Base-by-base conservation (phyloP, 2,797 vertebrate species). In the Microhierax caerulescens region DNA sequence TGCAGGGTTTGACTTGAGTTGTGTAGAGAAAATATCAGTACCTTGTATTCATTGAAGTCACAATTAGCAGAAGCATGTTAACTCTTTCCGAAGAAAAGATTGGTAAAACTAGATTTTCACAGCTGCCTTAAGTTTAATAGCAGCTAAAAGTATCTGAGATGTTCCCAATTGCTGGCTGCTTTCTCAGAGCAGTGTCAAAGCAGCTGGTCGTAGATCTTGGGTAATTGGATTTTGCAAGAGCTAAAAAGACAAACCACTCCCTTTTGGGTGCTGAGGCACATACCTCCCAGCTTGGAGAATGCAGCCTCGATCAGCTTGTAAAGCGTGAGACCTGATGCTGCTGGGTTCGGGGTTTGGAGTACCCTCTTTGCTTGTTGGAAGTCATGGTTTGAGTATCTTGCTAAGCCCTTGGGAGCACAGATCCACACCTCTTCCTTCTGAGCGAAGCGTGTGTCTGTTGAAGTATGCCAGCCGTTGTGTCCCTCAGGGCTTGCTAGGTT, bases 171-270 rank as follows among this genome's bases (percentile, higher is more conserved):
- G 79, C 68, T 43, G 63, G 45, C 39, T 53, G 51, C 69, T 81
- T 88, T 81, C 64, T 84, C 45, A 63, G 57, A 72, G 80, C 34
- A 7, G 21, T 6, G 7, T 53, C 6, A 21, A 67, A 56, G 61
- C 69, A 92, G 65, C 63, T 93, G 67, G 5, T 86, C 23, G 1
- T 24, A 3, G 11, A 18, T 54, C 67, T 70, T 89, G 77, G 17
- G 32, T 70, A 91, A 89, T 0, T 37, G 43, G 63, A 45, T 96
- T 96, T 94, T 89, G 81, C 70, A 96, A 95, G 86, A 37, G 47
- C 70, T 34, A 22, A 41, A 53, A 54, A 63, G 92, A 70, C 20
- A 39, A 67, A 63, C 90, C 84, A 8, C 86, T 93, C 77, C 91
- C 64, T 48, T 23, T 7, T 56, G 73, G 28, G 68, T 77, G 73